phyloP scores from a whole-genome alignment of 2,888 invertebrate species.

The Agrenia bidenticulata region DNA sequence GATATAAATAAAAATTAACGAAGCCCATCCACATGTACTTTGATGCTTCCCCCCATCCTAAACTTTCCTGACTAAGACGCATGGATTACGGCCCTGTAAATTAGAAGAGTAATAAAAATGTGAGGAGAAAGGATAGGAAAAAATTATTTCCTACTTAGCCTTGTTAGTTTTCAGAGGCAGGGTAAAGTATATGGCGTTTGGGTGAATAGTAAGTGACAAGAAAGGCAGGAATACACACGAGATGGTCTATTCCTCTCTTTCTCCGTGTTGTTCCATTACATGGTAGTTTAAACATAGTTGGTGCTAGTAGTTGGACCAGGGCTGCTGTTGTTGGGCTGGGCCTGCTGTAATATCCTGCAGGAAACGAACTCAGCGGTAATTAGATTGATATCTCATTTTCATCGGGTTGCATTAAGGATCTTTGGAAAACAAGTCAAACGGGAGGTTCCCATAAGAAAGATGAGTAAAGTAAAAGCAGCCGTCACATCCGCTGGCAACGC shows the following conservation, averaged over 20 bases:
- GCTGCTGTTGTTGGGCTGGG: background rate
- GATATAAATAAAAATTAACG: no score
- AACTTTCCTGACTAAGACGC: no score
- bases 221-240: no score
- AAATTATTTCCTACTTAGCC: slow-evolving; percentile 6
- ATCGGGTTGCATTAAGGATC: slow-evolving; percentile 12
- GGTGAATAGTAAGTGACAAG: no score
- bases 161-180: background rate
- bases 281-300: no score
- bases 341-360: slow-evolving; percentile 11
- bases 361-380: slow-evolving; percentile 20
- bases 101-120: slow-evolving; percentile 4
- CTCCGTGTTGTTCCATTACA: no score
- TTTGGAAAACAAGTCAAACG: slow-evolving; percentile 5
- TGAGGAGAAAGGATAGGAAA: slow-evolving; percentile 2
- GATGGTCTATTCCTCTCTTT: no score
- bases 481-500: slow-evolving; percentile 12
- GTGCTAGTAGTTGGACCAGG: no score
- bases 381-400: slow-evolving; percentile 24
- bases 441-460: background rate
- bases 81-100: slow-evolving; percentile 1
- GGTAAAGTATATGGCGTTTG: no score
- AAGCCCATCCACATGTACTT: no score
- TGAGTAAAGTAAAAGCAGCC: slow-evolving; percentile 10
- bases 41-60: no score